Conservation (phyloP, 2,888 invertebrate genomes). For the Chymomyza amoena region DNA sequence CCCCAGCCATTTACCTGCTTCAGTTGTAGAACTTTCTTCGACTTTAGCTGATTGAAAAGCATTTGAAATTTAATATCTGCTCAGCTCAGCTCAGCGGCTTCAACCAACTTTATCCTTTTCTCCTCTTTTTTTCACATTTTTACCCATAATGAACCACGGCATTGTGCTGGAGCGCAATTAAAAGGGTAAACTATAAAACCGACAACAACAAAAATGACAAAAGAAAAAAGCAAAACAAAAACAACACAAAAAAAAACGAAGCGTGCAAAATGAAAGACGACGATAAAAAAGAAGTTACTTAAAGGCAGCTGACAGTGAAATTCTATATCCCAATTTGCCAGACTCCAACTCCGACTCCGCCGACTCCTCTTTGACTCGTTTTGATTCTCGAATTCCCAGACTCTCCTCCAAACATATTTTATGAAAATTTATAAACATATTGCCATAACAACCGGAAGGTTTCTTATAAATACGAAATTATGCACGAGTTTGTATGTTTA, state of each 20-base stretch:
- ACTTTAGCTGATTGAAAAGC: background rate
- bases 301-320: background rate
- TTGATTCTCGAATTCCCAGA: background rate
- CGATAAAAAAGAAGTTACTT: background rate
- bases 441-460: too few relatives aligned
- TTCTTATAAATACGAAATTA: too few relatives aligned
- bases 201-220: background rate
- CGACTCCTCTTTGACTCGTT: background rate
- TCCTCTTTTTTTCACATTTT: background rate
- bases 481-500: background rate
- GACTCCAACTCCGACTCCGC: too few relatives aligned
- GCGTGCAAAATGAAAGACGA: background rate
- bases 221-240: background rate
- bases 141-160: background rate
- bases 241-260: too few relatives aligned
- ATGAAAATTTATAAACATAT: too few relatives aligned
- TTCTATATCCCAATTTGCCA: background rate
- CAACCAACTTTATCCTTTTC: background rate
- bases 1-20: background rate
- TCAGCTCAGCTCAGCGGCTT: background rate
- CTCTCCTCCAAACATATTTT: background rate
- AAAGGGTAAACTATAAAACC: background rate
- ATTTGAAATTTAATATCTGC: constrained; percentile 3
- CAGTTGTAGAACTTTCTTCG: background rate
- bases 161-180: background rate